phyloP scores from a whole-genome alignment of 2,888 invertebrate species.

The Calliphora vomitoria region DNA sequence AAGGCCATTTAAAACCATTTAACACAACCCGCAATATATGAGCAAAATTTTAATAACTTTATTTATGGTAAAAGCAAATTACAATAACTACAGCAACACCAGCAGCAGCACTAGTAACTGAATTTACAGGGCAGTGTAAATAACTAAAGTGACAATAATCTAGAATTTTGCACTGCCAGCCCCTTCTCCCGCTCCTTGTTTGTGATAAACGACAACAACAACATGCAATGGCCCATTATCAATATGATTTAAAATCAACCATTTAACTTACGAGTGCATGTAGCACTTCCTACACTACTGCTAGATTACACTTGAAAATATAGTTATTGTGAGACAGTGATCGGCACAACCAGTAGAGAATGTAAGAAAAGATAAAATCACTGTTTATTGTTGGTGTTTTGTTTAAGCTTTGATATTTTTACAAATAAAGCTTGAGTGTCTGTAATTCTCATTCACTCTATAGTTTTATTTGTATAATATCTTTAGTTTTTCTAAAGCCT shows the following conservation, averaged over 20 bases:
- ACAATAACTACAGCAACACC: constrained; percentile 18
- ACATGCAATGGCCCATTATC: constrained; percentile 42
- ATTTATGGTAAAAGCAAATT: constrained; percentile 64
- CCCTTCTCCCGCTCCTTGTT: not conserved
- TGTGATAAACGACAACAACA: not conserved
- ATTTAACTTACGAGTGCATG: constrained; percentile 1
- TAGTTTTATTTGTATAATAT: too few species aligned
- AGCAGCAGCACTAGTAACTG: not conserved
- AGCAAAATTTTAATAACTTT: constrained; percentile 69
- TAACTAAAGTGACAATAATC: constrained; percentile 59
- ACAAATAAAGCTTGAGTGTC: too few species aligned
- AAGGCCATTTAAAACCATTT: constrained; percentile 65
- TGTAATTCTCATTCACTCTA: too few species aligned
- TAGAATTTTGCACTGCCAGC: constrained; percentile 7
- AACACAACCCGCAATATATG: constrained; percentile 63
- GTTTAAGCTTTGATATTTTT: too few species aligned
- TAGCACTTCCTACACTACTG: too few species aligned
- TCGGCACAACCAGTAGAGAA: too few species aligned
- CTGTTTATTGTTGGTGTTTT: too few species aligned
- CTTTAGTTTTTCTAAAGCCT: too few species aligned
- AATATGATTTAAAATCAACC: constrained; percentile 57
- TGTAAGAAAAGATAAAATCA: too few species aligned
- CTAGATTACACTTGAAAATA: too few species aligned
- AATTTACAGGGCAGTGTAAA: not conserved
- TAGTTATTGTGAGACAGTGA: too few species aligned